phyloP scores from a whole-genome alignment of 2,888 invertebrate genomes.

The Dynastes maya region DNA sequence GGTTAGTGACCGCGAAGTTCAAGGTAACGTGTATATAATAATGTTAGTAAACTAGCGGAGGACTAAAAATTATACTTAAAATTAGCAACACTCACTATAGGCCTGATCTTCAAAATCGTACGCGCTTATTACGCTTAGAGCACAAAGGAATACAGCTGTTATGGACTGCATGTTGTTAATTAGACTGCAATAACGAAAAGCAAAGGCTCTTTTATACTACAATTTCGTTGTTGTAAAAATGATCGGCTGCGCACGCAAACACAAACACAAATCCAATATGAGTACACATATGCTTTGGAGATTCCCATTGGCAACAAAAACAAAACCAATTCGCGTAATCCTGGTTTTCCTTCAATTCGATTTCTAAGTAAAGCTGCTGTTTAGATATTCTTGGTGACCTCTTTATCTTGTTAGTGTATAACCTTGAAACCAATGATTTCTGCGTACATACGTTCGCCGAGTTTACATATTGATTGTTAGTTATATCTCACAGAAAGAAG shows the following conservation, averaged over 20 bases:
- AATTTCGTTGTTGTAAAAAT: not conserved
- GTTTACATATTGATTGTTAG: too few relatives aligned
- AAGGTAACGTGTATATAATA: not conserved
- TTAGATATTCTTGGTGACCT: not conserved
- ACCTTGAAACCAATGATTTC: not conserved
- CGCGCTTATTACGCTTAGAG: not conserved
- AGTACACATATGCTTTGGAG: not conserved
- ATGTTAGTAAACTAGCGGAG: not conserved
- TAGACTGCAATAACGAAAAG: slow-evolving; percentile 10
- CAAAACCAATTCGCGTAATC: not conserved
- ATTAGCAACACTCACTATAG: slow-evolving; percentile 26
- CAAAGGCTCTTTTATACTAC: slow-evolving; percentile 19
- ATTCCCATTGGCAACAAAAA: slow-evolving; percentile 8
- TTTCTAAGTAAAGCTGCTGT: slow-evolving; percentile 4
- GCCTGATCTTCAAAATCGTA: slow-evolving; percentile 30
- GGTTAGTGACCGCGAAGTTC: not conserved
- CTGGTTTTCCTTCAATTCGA: not conserved
- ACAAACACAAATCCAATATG: not conserved
- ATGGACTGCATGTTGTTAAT: slow-evolving; percentile 27
- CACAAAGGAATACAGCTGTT: not conserved
- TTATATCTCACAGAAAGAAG: too few relatives aligned
- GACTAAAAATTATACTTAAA: not conserved
- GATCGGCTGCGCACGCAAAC: not conserved
- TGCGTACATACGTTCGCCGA: too few relatives aligned
- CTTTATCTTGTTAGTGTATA: not conserved